A percentile compares a stretch with the other conserved stretches of the same genome.
phyloP scores from a whole-genome alignment of 2,113 vertebrate genomes.

The Cryptoleucopteryx plumbea region DNA sequence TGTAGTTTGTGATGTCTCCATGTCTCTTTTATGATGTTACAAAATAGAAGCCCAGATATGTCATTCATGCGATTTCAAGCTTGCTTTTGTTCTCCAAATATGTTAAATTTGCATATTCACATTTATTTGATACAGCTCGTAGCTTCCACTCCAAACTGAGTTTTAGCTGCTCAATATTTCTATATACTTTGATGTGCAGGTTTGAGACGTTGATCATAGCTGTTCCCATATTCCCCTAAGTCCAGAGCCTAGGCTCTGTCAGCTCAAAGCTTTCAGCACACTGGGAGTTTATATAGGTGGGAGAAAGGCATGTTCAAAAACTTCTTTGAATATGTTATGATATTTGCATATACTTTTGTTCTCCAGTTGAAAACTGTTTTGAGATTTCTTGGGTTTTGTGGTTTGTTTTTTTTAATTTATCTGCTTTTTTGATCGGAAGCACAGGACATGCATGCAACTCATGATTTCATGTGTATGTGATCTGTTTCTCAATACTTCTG shows the following conservation, averaged over 20 bases:
- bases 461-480: not conserved
- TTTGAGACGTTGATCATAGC: not conserved
- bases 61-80: accelerated
- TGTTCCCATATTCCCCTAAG: not conserved
- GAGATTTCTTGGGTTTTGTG: not conserved
- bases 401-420: not conserved
- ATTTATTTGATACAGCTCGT: not conserved
- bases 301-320: not conserved
- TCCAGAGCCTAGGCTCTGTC: not conserved
- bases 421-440: not conserved
- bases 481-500: not conserved
- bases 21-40: not conserved
- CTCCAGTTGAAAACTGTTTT: not conserved
- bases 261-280: not conserved
- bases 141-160: not conserved
- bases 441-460: not conserved
- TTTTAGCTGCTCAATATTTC: not conserved
- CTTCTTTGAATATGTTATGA: not conserved
- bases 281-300: not conserved
- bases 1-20: not conserved
- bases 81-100: not conserved
- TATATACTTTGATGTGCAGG: not conserved
- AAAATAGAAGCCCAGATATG: not conserved
- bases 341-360: not conserved
- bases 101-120: not conserved